Conservation (phyloP, 2,888 invertebrate species). For the Allygus modestus region DNA sequence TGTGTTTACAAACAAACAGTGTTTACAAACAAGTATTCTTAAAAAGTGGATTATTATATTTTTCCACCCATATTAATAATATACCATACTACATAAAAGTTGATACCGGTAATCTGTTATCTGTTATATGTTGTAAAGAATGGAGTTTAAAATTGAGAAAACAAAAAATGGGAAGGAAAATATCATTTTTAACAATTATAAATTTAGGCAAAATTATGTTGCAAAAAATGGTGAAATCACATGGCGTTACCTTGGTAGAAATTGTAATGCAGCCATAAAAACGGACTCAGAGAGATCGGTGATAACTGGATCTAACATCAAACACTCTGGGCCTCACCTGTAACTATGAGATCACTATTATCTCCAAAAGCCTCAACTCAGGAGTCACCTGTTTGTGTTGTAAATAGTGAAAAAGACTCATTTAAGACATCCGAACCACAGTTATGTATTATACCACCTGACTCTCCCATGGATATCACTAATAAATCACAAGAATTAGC, state of each 20-base stretch:
- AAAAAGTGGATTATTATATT: too few species aligned
- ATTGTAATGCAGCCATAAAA: constrained; percentile 18
- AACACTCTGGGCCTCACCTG: constrained; percentile 31
- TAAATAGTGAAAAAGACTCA: background rate
- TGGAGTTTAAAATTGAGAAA: background rate
- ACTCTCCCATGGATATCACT: background rate
- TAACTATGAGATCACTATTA: background rate
- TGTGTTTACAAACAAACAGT: too few species aligned
- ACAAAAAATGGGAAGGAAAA: background rate
- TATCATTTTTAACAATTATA: constrained; percentile 14
- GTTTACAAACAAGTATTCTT: too few species aligned
- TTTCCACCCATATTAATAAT: too few species aligned
- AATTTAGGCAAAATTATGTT: background rate
- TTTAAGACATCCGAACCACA: background rate
- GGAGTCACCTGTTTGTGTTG: background rate
- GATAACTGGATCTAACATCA: background rate
- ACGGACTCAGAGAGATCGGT: background rate
- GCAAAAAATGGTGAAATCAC: constrained; percentile 26
- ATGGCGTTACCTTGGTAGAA: constrained; percentile 9
- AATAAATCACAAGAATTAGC: background rate
- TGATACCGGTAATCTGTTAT: too few species aligned
- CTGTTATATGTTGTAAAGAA: too few species aligned
- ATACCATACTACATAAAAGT: too few species aligned
- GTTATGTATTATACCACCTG: background rate
- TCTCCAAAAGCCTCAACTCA: background rate